Percentiles rank a stretch among this genome's conserved stretches.
Evolutionary conservation across 2,797 vertebrate species (phyloP).

Genomic region (Gephyroberyx darwinii): DNA sequence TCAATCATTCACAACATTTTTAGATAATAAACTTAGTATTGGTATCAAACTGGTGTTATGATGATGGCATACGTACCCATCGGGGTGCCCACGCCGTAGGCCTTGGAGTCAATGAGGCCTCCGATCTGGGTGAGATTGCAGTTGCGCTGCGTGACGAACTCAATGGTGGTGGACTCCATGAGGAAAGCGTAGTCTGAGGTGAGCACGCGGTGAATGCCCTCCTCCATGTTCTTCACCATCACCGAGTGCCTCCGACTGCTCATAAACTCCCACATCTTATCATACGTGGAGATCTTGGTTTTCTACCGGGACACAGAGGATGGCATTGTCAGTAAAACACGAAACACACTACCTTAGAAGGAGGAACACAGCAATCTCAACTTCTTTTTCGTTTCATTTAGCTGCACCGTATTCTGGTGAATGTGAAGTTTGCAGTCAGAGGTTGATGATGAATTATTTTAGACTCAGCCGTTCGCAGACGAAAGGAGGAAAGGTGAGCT

Average conservation of each 20-base stretch:
- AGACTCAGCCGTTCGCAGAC: not conserved
- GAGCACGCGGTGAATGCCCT: slow-evolving; percentile 95
- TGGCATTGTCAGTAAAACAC: slow-evolving; percentile 2
- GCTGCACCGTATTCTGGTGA: not conserved
- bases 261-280: slow-evolving; percentile 99
- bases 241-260: slow-evolving; percentile 96
- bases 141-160: slow-evolving; percentile 95
- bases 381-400: not conserved
- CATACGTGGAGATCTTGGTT: slow-evolving; percentile 99
- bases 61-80: slow-evolving; percentile 87
- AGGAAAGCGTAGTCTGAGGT: slow-evolving; percentile 98
- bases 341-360: not conserved
- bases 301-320: slow-evolving; percentile 82
- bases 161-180: slow-evolving; percentile 98
- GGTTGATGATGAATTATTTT: slow-evolving; percentile 22
- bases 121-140: slow-evolving; percentile 99
- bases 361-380: not conserved
- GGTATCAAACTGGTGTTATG: too few relatives aligned
- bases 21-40: too few relatives aligned
- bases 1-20: too few relatives aligned
- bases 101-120: slow-evolving; percentile 96
- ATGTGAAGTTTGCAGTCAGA: slow-evolving; percentile 16
- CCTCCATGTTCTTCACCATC: slow-evolving; percentile 95
- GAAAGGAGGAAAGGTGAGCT: not conserved
- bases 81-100: slow-evolving; percentile 96